Conservation (phyloP, 1,140 invertebrate genomes). For the Bombyx mandarina region DNA sequence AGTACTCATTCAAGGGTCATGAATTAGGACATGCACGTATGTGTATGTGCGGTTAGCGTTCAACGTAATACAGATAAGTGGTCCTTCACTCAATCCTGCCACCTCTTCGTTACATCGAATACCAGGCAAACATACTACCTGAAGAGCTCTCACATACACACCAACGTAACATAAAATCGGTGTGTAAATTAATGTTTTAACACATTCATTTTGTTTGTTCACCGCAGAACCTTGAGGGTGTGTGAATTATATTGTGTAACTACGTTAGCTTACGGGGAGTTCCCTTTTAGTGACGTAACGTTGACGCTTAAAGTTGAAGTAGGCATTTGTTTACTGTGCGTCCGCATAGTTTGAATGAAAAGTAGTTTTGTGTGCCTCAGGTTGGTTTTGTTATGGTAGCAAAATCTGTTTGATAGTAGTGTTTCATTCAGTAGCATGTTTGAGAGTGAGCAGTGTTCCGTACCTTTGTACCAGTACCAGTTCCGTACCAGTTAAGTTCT, state of each 20-base stretch:
- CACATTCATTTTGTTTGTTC: slow-evolving; percentile 8
- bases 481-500: slow-evolving; percentile 8
- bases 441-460: slow-evolving; percentile 6
- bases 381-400: slow-evolving; percentile 37
- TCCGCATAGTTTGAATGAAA: slow-evolving; percentile 47
- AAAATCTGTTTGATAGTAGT: slow-evolving; percentile 31
- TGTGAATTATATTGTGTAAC: slow-evolving; percentile 14
- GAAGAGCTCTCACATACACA: slow-evolving; percentile 19
- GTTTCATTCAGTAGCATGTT: slow-evolving; percentile 19
- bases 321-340: slow-evolving; percentile 34
- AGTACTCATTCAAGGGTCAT: slow-evolving; percentile 53
- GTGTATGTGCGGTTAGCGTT: slow-evolving; percentile 24
- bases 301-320: slow-evolving; percentile 31
- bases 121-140: slow-evolving; percentile 30
- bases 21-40: slow-evolving; percentile 34
- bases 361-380: slow-evolving; percentile 33
- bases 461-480: slow-evolving; percentile 15
- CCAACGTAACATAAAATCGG: slow-evolving; percentile 7
- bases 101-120: slow-evolving; percentile 45
- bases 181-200: slow-evolving; percentile 16
- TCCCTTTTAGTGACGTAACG: slow-evolving; percentile 38
- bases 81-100: slow-evolving; percentile 26
- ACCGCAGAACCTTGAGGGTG: slow-evolving; percentile 10
- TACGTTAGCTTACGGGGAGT: slow-evolving; percentile 20
- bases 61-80: slow-evolving; percentile 30